Evolutionary conservation across 2,797 vertebrate species (phyloP).

Genomic region (Galaxias olidus): DNA sequence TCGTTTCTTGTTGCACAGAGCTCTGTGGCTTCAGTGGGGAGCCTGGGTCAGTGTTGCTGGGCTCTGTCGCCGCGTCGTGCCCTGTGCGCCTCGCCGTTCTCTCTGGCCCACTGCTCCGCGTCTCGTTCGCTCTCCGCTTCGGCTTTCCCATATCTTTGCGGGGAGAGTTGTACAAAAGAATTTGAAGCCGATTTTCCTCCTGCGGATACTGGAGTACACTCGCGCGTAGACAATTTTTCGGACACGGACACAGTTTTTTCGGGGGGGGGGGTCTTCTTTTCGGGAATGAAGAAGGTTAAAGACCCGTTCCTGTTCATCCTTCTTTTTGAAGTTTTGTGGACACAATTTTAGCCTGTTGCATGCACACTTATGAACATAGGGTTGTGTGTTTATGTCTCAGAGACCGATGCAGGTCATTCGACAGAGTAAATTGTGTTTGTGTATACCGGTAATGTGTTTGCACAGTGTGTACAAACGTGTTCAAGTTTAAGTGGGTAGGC

Average conservation of each 20-base stretch:
- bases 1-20: slow-evolving; percentile 45
- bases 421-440: slow-evolving; percentile 11
- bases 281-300: neutral
- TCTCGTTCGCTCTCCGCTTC: neutral
- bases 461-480: slow-evolving; percentile 11
- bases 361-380: too few relatives aligned
- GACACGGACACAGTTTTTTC: slow-evolving; percentile 5
- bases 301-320: neutral
- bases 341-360: slow-evolving; percentile 7
- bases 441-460: slow-evolving; percentile 12
- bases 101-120: slow-evolving; percentile 34
- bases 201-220: slow-evolving; percentile 32
- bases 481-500: slow-evolving; percentile 22
- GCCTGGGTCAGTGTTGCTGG: slow-evolving; percentile 35
- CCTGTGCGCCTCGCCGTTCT: slow-evolving; percentile 29
- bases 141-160: slow-evolving; percentile 15
- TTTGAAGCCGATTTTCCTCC: slow-evolving; percentile 38
- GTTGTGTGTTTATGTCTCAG: slow-evolving; percentile 5
- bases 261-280: neutral
- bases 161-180: slow-evolving; percentile 25
- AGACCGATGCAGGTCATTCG: slow-evolving; percentile 11
- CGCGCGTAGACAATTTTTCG: slow-evolving; percentile 10
- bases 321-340: slow-evolving; percentile 16
- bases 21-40: slow-evolving; percentile 31
- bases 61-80: neutral